A percentile compares a stretch with the other conserved stretches of the same genome.
Conservation (phyloP, 2,113 vertebrate genomes). For the Hippopotamus amphibius region DNA sequence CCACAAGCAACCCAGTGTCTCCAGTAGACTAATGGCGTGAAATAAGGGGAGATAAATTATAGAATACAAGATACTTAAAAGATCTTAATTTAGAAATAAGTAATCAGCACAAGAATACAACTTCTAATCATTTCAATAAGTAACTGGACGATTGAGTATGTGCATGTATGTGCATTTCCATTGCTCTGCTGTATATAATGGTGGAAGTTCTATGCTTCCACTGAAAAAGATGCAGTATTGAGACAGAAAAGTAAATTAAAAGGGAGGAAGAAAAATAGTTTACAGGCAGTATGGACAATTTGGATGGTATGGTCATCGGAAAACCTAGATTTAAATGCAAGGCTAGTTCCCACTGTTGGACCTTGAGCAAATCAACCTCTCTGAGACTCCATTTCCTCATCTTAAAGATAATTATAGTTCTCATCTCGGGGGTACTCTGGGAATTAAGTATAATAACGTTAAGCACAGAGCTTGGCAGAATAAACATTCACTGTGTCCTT, state of each 20-base stretch:
- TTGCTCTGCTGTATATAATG: not conserved
- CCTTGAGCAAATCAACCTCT: not conserved
- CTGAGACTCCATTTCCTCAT: constrained; percentile 1
- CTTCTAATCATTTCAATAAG: constrained; percentile 28
- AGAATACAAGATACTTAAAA: not conserved
- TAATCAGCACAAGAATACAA: not conserved
- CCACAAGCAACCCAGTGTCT: not conserved
- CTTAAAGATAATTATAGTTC: not conserved
- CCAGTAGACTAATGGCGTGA: not conserved
- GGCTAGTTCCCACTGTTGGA: not conserved
- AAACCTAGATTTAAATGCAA: not conserved
- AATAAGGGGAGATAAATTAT: not conserved
- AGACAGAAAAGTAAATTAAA: constrained; percentile 3
- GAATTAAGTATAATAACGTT: not conserved
- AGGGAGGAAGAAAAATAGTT: not conserved
- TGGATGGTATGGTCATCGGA: not conserved
- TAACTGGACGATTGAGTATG: not conserved
- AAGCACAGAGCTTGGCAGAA: not conserved
- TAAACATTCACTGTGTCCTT: not conserved
- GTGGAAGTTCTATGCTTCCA: not conserved
- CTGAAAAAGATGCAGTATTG: not conserved
- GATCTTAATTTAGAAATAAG: not conserved
- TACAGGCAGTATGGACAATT: not conserved
- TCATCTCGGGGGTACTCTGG: not conserved
- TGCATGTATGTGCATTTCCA: not conserved